Evolutionary conservation across 2,888 invertebrate genomes (phyloP), one percentile per base, ranked within the genome.

Genomic region (Tetranychus piercei): DNA sequence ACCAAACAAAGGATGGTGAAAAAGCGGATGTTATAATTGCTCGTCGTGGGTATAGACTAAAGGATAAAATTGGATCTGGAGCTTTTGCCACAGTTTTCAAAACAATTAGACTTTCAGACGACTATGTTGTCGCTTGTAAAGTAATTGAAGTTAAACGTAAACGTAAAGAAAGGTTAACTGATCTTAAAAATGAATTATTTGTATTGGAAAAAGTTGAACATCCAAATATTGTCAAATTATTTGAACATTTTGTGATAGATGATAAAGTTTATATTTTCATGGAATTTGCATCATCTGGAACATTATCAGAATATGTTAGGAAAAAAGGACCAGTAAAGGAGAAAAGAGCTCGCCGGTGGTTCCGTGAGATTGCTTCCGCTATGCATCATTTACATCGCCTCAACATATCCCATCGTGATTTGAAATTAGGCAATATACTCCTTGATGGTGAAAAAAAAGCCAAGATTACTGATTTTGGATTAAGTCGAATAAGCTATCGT

Each of bases 391-490:
- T 76, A 43, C 76, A 76, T 44, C 44, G 34, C n/a, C n/a, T 43
- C 11, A 44, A 72, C 20, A 72, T 76, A 44, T 34, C 72, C 71
- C 76, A 76, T 67, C 71, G 74, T n/a, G 76, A 76, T 67, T 44
- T 76, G 64, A 76, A 74, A 45, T 64, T 76, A 11, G 44, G 55
- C 0, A 76, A 76, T 34, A 73, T 76, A 22, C 43, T 76, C n/a
- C 71, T 71, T 23, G 72, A 74, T 22, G n/a, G 2, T 15, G 23
- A 45, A 22, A 72, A 72, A 43, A 15, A 65, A 8, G 44, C 43
- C 44, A 69, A 67, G n/a, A 73, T 76, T 11, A 44, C 74, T 4
- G 76, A 76, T 70, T 76, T 75, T 71, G 76, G 76, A 23, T 70
- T 76, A 64, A 45, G 45, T 70, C 22, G 66, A n/a, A 70, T 73